phyloP scores from a whole-genome alignment of 2,113 vertebrate genomes.

The Mesembrinibis cayennensis region DNA sequence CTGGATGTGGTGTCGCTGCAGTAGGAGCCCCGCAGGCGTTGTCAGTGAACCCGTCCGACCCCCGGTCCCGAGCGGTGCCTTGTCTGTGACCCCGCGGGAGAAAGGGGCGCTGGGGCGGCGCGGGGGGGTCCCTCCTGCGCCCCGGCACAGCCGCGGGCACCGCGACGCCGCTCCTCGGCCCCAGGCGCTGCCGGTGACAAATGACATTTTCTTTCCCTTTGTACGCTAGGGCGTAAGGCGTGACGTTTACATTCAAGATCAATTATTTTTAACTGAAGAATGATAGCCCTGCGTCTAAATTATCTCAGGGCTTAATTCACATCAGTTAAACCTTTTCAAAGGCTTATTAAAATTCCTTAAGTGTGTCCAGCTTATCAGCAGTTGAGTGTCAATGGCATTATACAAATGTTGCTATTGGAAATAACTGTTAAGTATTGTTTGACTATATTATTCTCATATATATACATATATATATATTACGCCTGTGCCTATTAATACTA shows the following conservation, averaged over 20 bases:
- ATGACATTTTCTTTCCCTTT: conserved; percentile 25
- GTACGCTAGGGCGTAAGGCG: neutral
- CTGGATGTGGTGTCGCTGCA: neutral
- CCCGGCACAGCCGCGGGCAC: neutral
- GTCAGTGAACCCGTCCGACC: neutral
- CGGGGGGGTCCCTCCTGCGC: neutral
- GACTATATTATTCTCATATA: conserved; percentile 17
- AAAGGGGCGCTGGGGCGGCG: too few species aligned
- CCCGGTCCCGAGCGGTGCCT: neutral
- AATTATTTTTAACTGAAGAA: conserved; percentile 61
- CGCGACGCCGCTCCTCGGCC: neutral
- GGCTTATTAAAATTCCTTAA: conserved; percentile 69
- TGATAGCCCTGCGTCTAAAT: conserved; percentile 20
- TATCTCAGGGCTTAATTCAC: conserved; percentile 59
- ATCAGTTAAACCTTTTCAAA: conserved; percentile 65
- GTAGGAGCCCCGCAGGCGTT: neutral
- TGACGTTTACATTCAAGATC: conserved; percentile 37
- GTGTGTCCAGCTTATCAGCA: conserved; percentile 67
- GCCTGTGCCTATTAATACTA: conserved; percentile 58
- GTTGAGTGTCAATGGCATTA: conserved; percentile 61
- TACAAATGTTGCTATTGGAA: conserved; percentile 64
- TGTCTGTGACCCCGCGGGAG: neutral
- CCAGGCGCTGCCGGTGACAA: conserved; percentile 40
- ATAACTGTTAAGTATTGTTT: conserved; percentile 36
- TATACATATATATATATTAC: neutral